These are phyloP conservation scores for Lytechinus variegatus DNA, from an alignment of 35 echinoderm and acorn worm genomes.

Conservation along the genomic window DNA sequence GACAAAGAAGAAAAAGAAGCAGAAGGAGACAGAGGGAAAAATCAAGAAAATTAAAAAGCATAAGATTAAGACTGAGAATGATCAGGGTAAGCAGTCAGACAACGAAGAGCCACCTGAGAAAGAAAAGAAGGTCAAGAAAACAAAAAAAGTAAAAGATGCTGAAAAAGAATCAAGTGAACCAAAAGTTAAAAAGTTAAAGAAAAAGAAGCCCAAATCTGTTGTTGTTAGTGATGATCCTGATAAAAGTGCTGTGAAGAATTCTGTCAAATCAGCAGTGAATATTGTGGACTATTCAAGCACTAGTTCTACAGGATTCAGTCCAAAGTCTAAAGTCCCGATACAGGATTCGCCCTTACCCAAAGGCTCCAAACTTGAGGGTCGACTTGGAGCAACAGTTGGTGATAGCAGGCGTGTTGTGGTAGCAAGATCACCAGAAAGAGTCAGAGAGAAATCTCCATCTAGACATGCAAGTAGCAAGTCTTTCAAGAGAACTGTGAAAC, in stretches of 20 bases:
- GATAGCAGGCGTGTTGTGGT: conserved; percentile 54
- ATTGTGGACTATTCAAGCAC: conserved; percentile 81
- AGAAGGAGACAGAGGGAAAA: conserved; percentile 35
- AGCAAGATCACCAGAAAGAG: conserved; percentile 36
- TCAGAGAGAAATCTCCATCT: not conserved
- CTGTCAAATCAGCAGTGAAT: conserved; percentile 79
- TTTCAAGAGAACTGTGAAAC: conserved; percentile 36
- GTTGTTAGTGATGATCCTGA: conserved; percentile 19
- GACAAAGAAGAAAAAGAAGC: conserved; percentile 61
- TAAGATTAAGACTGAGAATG: conserved; percentile 61
- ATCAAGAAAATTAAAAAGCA: conserved; percentile 51
- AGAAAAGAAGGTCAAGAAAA: conserved; percentile 60
- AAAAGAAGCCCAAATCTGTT: conserved; percentile 62
- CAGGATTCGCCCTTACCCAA: not conserved
- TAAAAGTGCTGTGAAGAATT: conserved; percentile 56
- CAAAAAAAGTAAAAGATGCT: conserved; percentile 44
- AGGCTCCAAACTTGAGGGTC: conserved; percentile 42
- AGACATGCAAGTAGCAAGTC: not conserved
- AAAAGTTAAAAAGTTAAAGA: conserved; percentile 62
- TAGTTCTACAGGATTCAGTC: conserved; percentile 61
- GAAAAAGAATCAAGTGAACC: conserved; percentile 51
- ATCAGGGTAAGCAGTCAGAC: conserved; percentile 10
- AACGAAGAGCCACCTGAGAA: conserved; percentile 50
- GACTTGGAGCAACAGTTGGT: conserved; percentile 48
- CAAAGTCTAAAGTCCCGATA: conserved; percentile 13